Base-by-base conservation (phyloP, 2,797 vertebrate genomes). In the Siniperca undulata region DNA sequence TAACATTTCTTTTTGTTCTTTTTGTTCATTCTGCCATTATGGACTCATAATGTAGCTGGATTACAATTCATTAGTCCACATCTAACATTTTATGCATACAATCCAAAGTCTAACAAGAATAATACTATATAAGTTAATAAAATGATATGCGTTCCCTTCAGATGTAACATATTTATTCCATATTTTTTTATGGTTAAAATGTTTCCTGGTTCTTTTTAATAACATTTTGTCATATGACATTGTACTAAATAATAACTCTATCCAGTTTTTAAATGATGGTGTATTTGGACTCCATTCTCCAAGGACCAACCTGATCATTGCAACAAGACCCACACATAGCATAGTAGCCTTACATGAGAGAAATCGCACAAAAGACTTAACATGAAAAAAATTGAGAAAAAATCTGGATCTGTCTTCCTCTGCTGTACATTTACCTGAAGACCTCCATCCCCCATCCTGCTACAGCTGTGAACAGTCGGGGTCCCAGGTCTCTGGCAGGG, bases 401-500 rank as follows among this genome's bases (percentile, higher is more conserved):
- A 53, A 19, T 50, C 17, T 19, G 48, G 2, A 42, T 55, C 11
- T 50, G 13, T 76, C 30, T 30, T 56, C 12, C n/a, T 56, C 40
- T 64, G 30, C 22, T 16, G 7, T 5, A 8, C 44, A 80, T 93
- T 95, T 94, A 99, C 98, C 96, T 99, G 95, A 99, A 99, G 60
- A 99, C 98, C 82, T 98, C 97, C 88, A 95, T 94, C 13, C 99
- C 98, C 98, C 98, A 99, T 58, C 99, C 99, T 0, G 98, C 98
- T 20, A 97, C 1, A 0, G 97, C 97, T 0, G 98, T 99, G 94
- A 99, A 99, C 72, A 99, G 92, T 20, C 99, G 94, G 4, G 99
- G 98, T 12, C 97, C 96, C 69, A 99, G 95, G 83, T 99, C 99
- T 72, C 99, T 95, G 86, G 99, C 99, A 0, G 99, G 99, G 87